Evolutionary conservation across 1,140 invertebrate species (phyloP).

Genomic region (Tetraneura akinire): DNA sequence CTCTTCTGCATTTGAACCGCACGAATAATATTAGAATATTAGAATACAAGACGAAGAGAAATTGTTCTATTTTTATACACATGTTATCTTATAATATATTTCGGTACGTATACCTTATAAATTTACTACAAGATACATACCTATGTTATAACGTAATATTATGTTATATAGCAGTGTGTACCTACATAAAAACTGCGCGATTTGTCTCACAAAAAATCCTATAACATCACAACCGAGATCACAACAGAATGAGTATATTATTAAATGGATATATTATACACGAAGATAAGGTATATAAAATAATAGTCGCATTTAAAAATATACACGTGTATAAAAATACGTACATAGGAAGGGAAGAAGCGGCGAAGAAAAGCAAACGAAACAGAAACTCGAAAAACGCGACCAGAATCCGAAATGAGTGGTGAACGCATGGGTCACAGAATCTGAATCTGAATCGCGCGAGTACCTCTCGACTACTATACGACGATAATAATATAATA

Average conservation of each 20-base stretch:
- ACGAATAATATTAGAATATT: too few species aligned
- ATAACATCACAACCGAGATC: background rate
- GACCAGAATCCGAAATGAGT: slow-evolving; percentile 46
- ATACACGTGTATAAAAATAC: background rate
- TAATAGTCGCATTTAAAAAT: background rate
- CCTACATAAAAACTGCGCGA: background rate
- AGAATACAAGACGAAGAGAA: too few species aligned
- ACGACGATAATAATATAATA: background rate
- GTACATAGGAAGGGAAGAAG: background rate
- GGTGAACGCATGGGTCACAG: slow-evolving; percentile 13
- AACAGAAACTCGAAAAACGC: slow-evolving; percentile 50
- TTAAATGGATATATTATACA: too few species aligned
- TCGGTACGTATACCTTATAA: too few species aligned
- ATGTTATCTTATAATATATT: too few species aligned
- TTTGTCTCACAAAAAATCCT: slow-evolving; percentile 8
- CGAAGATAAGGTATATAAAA: too few species aligned
- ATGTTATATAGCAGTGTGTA: background rate
- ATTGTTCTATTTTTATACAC: too few species aligned
- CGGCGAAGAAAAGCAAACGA: slow-evolving; percentile 13
- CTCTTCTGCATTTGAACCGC: too few species aligned
- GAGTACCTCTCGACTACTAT: background rate
- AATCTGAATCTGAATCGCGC: slow-evolving; percentile 30
- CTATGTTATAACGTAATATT: too few species aligned
- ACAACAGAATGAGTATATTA: background rate
- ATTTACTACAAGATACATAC: background rate